Percentiles rank a stretch among this genome's conserved stretches.
These are phyloP conservation scores for Antennarius maculatus DNA, from an alignment of 2,797 vertebrate genomes.

Conservation along the genomic window DNA sequence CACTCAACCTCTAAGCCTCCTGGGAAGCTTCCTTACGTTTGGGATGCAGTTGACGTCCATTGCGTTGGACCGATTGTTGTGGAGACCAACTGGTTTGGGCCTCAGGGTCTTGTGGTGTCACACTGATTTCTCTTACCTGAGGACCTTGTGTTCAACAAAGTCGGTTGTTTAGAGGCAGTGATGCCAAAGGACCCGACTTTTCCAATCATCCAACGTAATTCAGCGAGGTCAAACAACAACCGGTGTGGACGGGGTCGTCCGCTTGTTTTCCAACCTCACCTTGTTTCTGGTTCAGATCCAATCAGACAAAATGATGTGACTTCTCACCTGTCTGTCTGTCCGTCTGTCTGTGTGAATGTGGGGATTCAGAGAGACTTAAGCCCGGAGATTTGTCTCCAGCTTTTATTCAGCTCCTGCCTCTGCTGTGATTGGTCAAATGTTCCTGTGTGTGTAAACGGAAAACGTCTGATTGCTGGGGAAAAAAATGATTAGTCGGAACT, in stretches of 20 bases:
- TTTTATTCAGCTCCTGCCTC: neutral
- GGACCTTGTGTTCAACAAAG: too few species aligned
- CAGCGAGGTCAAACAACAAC: too few species aligned
- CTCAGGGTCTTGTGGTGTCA: neutral
- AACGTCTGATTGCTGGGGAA: neutral
- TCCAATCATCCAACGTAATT: too few species aligned
- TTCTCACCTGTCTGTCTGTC: slow-evolving; percentile 5
- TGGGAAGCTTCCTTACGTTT: neutral
- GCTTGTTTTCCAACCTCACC: neutral
- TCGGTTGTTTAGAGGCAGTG: too few species aligned
- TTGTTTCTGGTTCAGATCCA: slow-evolving; percentile 9
- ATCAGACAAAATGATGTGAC: neutral
- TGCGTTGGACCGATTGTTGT: neutral
- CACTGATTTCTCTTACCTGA: too few species aligned
- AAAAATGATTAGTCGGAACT: too few species aligned
- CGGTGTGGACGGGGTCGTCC: neutral
- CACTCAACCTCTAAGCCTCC: neutral
- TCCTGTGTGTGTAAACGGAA: neutral
- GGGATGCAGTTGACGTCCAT: neutral
- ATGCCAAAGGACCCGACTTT: too few species aligned
- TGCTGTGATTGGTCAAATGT: neutral
- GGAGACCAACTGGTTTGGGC: neutral
- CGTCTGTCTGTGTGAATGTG: slow-evolving; percentile 1
- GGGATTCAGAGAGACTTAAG: neutral
- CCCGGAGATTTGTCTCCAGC: neutral